Base-by-base conservation (phyloP, 1,140 invertebrate genomes). In the Rhizoglyphus robini region DNA sequence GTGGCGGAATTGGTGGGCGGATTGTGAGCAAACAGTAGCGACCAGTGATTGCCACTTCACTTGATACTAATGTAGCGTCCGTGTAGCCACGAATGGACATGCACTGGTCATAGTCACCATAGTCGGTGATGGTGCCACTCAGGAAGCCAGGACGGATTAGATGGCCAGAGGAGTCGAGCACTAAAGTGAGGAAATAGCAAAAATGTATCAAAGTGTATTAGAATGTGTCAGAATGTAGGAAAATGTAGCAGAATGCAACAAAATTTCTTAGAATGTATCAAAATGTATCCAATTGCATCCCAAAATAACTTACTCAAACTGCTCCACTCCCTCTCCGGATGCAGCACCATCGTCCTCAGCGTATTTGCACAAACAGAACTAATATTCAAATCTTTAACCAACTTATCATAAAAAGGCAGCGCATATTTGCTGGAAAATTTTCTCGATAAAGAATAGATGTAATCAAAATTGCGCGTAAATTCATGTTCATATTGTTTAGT, bases 31-130 rank as follows among this genome's bases (percentile, higher is more conserved):
- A 48, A 38, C 59, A 62, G 29, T 47, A 62, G 18, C 59, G n/a
- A 32, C n/a, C 59, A n/a, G n/a, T n/a, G n/a, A n/a, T 13, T 30
- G 41, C 23, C 18, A 11, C 38, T 11, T 46, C 18, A 15, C 15
- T n/a, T 46, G 3, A 46, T 46, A n/a, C 8, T 46, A 20, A 46
- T 46, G 29, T n/a, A 8, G 3, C 54, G 29, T 58, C 60, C 3
- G 3, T 46, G 11, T 3, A 4, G 25, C 15, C 3, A 29, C 18
- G 13, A 30, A 70, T 49, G 18, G 32, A 47, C 29, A 72, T 23
- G 62, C 71, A 72, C 63, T 72, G 68, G 65, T 72, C 71, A 64
- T 71, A 72, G 13, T 70, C 69, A 27, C 71, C 71, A 60, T 71
- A 69, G 11, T 65, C 54, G 13, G 68, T 67, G 4, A 72, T 49